These are phyloP conservation scores for Cryptotermes secundus DNA, from an alignment of 1,140 invertebrate species.

Conservation along the genomic window DNA sequence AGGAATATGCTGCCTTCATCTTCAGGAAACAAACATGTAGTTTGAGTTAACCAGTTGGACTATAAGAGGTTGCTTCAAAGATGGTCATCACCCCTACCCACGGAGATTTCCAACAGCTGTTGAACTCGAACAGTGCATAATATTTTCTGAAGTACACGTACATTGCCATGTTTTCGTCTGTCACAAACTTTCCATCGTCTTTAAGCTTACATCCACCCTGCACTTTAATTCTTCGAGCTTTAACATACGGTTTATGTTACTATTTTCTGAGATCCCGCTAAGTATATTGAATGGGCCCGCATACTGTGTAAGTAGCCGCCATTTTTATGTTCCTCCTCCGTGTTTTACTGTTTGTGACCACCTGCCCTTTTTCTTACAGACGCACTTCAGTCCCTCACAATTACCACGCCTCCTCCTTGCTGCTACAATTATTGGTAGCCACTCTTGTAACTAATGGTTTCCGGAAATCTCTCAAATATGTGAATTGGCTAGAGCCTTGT, in stretches of 20 bases:
- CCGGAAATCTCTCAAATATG: neutral
- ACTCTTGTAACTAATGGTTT: neutral
- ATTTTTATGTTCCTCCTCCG: neutral
- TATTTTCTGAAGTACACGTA: no score
- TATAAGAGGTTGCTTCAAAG: no score
- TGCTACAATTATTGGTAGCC: neutral
- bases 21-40: no score
- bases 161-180: no score
- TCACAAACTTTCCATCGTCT: no score
- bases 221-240: neutral
- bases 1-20: no score
- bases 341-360: neutral
- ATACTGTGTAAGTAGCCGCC: neutral
- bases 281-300: neutral
- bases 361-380: neutral
- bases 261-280: neutral
- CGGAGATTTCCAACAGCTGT: no score
- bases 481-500: neutral
- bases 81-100: no score
- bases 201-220: no score
- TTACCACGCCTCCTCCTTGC: neutral
- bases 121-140: no score
- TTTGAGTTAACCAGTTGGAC: no score
- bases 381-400: neutral
- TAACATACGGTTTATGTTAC: neutral